Conservation (phyloP, 2,797 vertebrate species). For the Bufotes viridis region DNA sequence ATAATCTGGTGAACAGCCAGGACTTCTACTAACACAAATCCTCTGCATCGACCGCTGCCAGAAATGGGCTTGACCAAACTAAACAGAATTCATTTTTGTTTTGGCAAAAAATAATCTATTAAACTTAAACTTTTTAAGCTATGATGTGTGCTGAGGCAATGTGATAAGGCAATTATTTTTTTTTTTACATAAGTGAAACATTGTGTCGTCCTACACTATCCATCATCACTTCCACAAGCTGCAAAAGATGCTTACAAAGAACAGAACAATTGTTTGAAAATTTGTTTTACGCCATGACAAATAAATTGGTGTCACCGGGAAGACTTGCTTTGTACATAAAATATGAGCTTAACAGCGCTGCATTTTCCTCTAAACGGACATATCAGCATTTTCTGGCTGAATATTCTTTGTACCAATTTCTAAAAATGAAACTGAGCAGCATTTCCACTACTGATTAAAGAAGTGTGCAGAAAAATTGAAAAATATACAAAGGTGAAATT, state of each 20-base stretch:
- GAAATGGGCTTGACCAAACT: background rate
- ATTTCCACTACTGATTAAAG: background rate
- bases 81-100: background rate
- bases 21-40: no score
- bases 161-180: constrained; percentile 3
- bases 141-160: background rate
- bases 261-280: background rate
- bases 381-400: background rate
- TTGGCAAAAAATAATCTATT: background rate
- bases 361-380: background rate
- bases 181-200: background rate
- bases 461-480: background rate
- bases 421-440: background rate
- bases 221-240: background rate
- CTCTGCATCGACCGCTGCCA: background rate
- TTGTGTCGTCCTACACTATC: background rate
- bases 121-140: background rate
- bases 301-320: background rate
- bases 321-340: background rate
- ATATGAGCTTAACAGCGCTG: background rate
- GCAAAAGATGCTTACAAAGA: background rate
- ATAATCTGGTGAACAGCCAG: background rate
- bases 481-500: background rate
- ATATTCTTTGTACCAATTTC: background rate
- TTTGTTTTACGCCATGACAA: background rate